Conservation (phyloP, 2,888 invertebrate species). For the Sthenelais limicola region DNA sequence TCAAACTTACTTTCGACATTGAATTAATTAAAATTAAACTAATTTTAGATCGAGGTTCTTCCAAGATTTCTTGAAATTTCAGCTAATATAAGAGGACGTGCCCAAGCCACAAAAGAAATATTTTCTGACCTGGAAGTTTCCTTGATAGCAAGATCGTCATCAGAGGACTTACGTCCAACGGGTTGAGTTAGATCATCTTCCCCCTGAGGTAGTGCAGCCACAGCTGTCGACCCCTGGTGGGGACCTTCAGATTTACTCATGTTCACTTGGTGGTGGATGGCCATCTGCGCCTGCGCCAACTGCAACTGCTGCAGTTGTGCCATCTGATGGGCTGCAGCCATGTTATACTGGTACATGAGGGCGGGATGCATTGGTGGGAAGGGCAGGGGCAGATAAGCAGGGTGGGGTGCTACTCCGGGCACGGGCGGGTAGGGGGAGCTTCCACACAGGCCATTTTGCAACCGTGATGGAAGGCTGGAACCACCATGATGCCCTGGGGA, state of each 20-base stretch:
- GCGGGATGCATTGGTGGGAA: conserved; percentile 40
- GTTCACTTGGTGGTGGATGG: conserved; percentile 23
- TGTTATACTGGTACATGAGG: conserved; percentile 40
- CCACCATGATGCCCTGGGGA: too few species aligned
- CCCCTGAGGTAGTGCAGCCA: neutral
- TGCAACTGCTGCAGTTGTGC: conserved; percentile 38
- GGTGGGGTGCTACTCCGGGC: neutral
- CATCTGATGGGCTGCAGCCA: conserved; percentile 30
- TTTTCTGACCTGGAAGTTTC: neutral
- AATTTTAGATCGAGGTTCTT: neutral
- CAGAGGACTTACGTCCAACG: neutral
- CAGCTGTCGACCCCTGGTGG: conserved; percentile 17
- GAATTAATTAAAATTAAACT: neutral
- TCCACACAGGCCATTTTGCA: conserved; percentile 8
- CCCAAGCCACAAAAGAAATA: neutral
- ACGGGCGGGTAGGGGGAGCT: neutral
- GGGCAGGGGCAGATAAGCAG: conserved; percentile 34
- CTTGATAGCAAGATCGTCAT: neutral
- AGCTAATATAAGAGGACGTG: too few species aligned
- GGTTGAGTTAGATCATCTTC: neutral
- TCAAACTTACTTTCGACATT: too few species aligned
- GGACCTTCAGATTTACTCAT: neutral
- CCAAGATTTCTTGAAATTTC: too few species aligned
- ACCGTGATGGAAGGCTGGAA: too few species aligned
- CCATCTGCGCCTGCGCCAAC: conserved; percentile 37